Evolutionary conservation across 2,113 vertebrate genomes (phyloP), one percentile per base, ranked within the genome.

Genomic region (Hemibagrus wyckioides): DNA sequence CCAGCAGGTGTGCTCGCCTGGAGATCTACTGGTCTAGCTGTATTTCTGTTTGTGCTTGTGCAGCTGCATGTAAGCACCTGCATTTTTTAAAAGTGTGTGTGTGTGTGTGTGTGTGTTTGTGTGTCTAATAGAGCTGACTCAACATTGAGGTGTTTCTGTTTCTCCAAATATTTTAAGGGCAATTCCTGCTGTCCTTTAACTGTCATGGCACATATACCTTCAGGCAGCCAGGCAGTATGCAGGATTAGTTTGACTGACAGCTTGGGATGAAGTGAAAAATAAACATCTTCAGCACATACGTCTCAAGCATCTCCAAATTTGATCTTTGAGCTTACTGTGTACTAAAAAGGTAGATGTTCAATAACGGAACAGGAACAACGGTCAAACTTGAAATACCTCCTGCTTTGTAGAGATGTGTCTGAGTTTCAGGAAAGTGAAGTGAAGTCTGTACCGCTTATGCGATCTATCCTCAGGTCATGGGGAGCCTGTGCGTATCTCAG

Each of bases 21-120:
- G 52, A 86, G 79, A 56, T 48, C 52, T 57, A 61, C 39, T 41
- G 36, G 65, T 81, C 21, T n/a, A 59, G 36, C n/a, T n/a, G 83
- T 85, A 33, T 77, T 39, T 39, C 33, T 85, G 85, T 86, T 67
- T 86, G 76, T 65, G 23, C 44, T 52, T 84, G 65, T 52, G 44
- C 57, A 54, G 59, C 57, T 67, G 57, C 30, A 36, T 56, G 77
- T 71, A n/a, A 21, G 61, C 80, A 52, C 50, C 85, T 81, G 79
- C 48, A 57, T 86, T 81, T 81, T 86, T 86, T 41, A 28, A 86
- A 80, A 65, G 80, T 80, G 59, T 84, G 85, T 73, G 48, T 44
- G 48, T 44, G 54, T 67, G 30, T 59, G 73, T 71, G 52, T 84
- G 77, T 87, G 71, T 83, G 30, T 30, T 59, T 75, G 17, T 75